A percentile compares a stretch with the other conserved stretches of the same genome.
These are phyloP conservation scores for Drosophila macrospina DNA, from an alignment of 2,888 invertebrate genomes.

Conservation along the genomic window DNA sequence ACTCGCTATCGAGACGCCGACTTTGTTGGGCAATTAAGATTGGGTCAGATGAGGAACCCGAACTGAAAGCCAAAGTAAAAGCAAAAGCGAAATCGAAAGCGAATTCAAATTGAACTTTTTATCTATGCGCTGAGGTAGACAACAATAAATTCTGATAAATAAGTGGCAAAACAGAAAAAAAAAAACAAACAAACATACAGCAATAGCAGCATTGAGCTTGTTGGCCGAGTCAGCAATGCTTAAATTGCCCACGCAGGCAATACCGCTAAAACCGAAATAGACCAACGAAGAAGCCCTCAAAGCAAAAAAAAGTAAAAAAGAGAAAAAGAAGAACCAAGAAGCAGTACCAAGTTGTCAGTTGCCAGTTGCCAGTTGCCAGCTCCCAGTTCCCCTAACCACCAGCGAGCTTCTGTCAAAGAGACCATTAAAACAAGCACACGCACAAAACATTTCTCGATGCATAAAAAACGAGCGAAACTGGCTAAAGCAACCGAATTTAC, in stretches of 20 bases:
- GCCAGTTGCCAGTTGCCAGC: constrained; percentile 6
- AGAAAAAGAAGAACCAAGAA: constrained; percentile 7
- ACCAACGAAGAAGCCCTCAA: constrained; percentile 8
- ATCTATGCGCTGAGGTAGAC: constrained; percentile 73
- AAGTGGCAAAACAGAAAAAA: constrained; percentile 42
- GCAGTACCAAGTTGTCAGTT: constrained; percentile 25
- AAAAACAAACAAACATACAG: constrained; percentile 19
- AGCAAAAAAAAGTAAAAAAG: constrained; percentile 1
- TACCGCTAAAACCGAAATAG: constrained; percentile 33
- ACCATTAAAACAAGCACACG: constrained; percentile 74
- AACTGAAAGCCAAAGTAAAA: too few species aligned
- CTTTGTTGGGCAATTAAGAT: constrained; percentile 71
- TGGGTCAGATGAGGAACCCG: constrained; percentile 24
- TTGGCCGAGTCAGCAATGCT: constrained; percentile 76
- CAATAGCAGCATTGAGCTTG: constrained; percentile 37
- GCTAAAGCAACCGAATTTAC: constrained; percentile 14
- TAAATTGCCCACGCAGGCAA: constrained; percentile 75
- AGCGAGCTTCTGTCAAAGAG: constrained; percentile 19
- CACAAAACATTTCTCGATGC: constrained; percentile 68
- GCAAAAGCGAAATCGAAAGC: constrained; percentile 59
- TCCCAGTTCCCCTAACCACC: constrained; percentile 10
- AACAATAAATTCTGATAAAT: constrained; percentile 77
- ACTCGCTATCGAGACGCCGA: constrained; percentile 17
- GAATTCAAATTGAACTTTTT: constrained; percentile 79
- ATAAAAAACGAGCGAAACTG: constrained; percentile 60